Evolutionary conservation across 2,888 invertebrate species (phyloP).

Genomic region (Phaedon cochleariae): DNA sequence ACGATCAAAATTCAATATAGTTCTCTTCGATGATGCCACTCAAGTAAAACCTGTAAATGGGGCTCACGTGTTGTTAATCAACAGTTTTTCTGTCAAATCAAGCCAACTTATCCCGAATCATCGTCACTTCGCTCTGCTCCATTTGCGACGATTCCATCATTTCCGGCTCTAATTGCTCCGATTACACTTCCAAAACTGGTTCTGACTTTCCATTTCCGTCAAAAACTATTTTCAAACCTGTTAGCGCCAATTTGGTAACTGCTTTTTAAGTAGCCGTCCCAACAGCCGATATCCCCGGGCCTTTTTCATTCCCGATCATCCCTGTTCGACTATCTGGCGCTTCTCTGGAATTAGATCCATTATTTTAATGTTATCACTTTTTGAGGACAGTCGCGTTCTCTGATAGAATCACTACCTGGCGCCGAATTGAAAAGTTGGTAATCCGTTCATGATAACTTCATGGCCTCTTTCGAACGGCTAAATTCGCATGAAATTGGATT

Average conservation of each 20-base stretch:
- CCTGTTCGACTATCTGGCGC: not conserved
- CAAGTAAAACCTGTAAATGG: too few species aligned
- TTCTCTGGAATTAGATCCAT: conserved; percentile 10
- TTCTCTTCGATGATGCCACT: too few species aligned
- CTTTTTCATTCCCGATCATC: conserved; percentile 7
- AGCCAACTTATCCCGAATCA: not conserved
- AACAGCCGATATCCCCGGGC: conserved; percentile 11
- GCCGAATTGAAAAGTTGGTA: not conserved
- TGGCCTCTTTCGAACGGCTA: too few species aligned
- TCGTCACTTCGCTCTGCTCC: not conserved
- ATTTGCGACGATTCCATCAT: conserved; percentile 6
- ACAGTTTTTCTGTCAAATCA: not conserved
- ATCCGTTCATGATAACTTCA: not conserved
- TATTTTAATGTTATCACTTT: conserved; percentile 16
- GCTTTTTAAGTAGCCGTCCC: conserved; percentile 11
- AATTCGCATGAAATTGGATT: too few species aligned
- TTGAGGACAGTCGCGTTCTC: not conserved
- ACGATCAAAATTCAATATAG: too few species aligned
- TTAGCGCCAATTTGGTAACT: conserved; percentile 9
- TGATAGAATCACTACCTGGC: not conserved
- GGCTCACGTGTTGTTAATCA: not conserved
- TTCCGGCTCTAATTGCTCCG: conserved; percentile 8
- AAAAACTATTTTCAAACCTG: conserved; percentile 16
- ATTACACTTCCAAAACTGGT: not conserved
- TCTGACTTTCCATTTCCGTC: conserved; percentile 11